Conservation (phyloP, 2,113 vertebrate genomes). For the Ia io region DNA sequence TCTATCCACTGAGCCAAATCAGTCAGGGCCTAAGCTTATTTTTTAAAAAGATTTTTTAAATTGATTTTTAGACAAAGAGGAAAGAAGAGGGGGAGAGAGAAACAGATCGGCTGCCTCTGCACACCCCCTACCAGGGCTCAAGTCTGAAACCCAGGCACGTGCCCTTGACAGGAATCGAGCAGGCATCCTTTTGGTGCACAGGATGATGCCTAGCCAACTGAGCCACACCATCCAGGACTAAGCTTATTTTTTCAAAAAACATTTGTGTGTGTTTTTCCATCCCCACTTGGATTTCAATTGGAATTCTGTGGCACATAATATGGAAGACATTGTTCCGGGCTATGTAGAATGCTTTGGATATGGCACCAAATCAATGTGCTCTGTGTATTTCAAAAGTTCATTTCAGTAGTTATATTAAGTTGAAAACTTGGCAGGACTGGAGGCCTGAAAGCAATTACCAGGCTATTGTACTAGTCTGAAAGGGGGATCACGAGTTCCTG, state of each 20-base stretch:
- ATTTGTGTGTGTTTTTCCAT: not conserved
- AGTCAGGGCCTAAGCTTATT: not conserved
- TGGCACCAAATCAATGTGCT: not conserved
- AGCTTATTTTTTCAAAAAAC: not conserved
- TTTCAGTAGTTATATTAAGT: not conserved
- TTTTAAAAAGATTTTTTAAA: too few relatives aligned
- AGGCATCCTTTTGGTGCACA: too few relatives aligned
- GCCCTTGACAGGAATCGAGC: too few relatives aligned
- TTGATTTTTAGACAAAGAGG: too few relatives aligned
- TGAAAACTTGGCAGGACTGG: not conserved
- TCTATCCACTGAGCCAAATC: too few relatives aligned
- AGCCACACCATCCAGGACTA: too few relatives aligned
- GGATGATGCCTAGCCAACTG: too few relatives aligned
- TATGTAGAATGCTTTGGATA: not conserved
- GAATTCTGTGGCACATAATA: not conserved
- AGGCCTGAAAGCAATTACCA: not conserved
- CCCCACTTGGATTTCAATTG: not conserved
- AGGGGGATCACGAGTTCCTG: not conserved
- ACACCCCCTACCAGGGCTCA: too few relatives aligned
- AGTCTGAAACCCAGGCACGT: too few relatives aligned
- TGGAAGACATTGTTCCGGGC: not conserved
- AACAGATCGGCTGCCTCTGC: too few relatives aligned
- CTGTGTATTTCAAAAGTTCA: not conserved
- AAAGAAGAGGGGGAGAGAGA: too few relatives aligned
- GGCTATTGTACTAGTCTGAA: not conserved